A percentile compares a stretch with the other conserved stretches of the same genome.
Conservation (phyloP, 2,888 invertebrate species). For the Nephrotoma appendiculata region DNA sequence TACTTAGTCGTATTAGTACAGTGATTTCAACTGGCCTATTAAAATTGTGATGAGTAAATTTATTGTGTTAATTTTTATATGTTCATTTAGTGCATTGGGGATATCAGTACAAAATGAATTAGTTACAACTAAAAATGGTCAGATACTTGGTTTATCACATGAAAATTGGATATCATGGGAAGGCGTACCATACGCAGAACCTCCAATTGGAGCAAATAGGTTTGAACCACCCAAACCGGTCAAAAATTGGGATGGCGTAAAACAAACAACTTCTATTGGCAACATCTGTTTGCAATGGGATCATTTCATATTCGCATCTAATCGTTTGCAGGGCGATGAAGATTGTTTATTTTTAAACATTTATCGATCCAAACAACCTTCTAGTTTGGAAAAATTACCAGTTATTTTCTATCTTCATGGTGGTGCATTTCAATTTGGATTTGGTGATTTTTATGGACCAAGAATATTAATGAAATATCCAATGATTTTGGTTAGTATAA, state of each 20-base stretch:
- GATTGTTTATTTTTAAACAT: slow-evolving; percentile 54
- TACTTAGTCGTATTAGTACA: background rate
- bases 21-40: background rate
- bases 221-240: slow-evolving; percentile 33
- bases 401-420: slow-evolving; percentile 54
- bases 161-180: slow-evolving; percentile 40
- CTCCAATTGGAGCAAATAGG: slow-evolving; percentile 46
- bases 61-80: background rate
- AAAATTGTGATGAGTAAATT: background rate
- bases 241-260: slow-evolving; percentile 34
- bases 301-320: slow-evolving; percentile 25
- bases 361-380: slow-evolving; percentile 42
- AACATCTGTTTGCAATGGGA: slow-evolving; percentile 48
- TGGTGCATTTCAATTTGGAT: slow-evolving; percentile 54
- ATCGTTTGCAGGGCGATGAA: slow-evolving; percentile 39
- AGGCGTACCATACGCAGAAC: slow-evolving; percentile 51
- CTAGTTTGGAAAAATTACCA: slow-evolving; percentile 37
- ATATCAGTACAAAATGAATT: background rate
- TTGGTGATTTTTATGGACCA: slow-evolving; percentile 38
- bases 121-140: slow-evolving; percentile 18
- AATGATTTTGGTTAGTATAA: slow-evolving; percentile 50
- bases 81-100: background rate
- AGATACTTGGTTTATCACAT: slow-evolving; percentile 19
- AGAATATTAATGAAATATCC: slow-evolving; percentile 45
- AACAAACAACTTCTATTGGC: slow-evolving; percentile 39